Percentiles rank a stretch among this genome's conserved stretches.
phyloP scores from a whole-genome alignment of 1,140 invertebrate genomes.

The Uloborus diversus region DNA sequence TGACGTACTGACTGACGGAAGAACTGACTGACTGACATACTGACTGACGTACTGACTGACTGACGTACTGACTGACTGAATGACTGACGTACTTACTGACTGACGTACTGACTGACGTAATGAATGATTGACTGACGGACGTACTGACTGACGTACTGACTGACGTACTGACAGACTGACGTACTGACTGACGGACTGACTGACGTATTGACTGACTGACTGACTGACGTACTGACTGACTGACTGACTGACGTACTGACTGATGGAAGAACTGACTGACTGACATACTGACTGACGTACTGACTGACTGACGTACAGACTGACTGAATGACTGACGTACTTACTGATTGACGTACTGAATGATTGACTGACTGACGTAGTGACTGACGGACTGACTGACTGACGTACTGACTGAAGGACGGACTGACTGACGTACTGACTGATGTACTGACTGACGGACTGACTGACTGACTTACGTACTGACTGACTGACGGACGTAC shows the following conservation, averaged over 20 bases:
- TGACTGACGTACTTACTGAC: background rate
- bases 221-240: background rate
- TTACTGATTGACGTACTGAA: background rate
- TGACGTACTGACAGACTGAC: background rate
- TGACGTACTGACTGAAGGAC: background rate
- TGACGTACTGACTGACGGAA: background rate
- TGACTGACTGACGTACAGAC: background rate
- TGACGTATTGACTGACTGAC: background rate
- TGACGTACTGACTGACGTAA: background rate
- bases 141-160: background rate
- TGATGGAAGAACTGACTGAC: background rate
- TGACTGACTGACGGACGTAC: background rate
- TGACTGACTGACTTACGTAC: background rate
- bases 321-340: background rate
- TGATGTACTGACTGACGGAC: background rate
- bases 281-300: background rate
- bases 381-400: background rate
- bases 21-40: background rate
- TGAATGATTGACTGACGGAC: background rate
- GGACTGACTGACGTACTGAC: background rate
- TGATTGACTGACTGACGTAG: background rate
- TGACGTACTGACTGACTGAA: background rate
- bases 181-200: background rate
- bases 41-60: background rate
- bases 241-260: background rate